Conservation (phyloP, 2,888 invertebrate species). For the Lacanobia oleracea region DNA sequence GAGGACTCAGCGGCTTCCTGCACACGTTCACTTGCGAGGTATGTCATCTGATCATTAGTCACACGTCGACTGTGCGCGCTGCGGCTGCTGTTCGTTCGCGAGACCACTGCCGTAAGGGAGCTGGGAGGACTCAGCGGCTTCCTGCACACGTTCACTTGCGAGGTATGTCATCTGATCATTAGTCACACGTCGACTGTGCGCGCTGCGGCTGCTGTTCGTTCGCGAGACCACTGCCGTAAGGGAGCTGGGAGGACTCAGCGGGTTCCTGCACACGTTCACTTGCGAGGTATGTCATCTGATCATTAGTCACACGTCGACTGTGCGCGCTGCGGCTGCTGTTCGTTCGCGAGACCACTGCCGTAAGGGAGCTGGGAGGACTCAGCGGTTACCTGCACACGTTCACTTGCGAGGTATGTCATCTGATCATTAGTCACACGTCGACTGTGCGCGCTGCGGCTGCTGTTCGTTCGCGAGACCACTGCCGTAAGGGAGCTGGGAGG, state of each 20-base stretch:
- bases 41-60: too few species aligned
- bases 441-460: slow-evolving; percentile 97
- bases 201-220: slow-evolving; percentile 96
- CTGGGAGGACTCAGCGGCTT: slow-evolving; percentile 97
- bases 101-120: slow-evolving; percentile 97
- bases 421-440: slow-evolving; percentile 95
- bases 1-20: slow-evolving; percentile 98
- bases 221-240: slow-evolving; percentile 97
- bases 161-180: too few species aligned
- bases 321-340: slow-evolving; percentile 94
- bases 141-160: slow-evolving; percentile 90
- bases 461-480: slow-evolving; percentile 98
- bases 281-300: neutral
- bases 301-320: too few species aligned
- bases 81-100: slow-evolving; percentile 98
- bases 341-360: slow-evolving; percentile 98
- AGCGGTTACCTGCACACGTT: slow-evolving; percentile 98
- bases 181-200: too few species aligned
- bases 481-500: slow-evolving; percentile 97
- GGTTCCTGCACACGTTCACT: slow-evolving; percentile 97
- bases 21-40: slow-evolving; percentile 98
- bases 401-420: too few species aligned
- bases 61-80: slow-evolving; percentile 72
- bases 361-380: slow-evolving; percentile 96
- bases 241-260: slow-evolving; percentile 97